Percentiles rank a stretch among this genome's conserved stretches.
phyloP scores from a whole-genome alignment of 2,888 invertebrate genomes.

The Helleia helle region DNA sequence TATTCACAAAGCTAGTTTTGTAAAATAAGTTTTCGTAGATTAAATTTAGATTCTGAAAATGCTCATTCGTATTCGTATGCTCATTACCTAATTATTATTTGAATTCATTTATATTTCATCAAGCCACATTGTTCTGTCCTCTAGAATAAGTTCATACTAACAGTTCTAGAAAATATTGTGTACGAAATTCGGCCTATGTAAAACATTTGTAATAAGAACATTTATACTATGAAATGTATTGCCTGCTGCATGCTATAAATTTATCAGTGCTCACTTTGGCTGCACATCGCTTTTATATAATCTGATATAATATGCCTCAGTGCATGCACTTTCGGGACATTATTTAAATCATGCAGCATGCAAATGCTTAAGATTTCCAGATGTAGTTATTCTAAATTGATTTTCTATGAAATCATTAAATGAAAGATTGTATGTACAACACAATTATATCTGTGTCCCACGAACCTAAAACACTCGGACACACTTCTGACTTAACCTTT shows the following conservation, averaged over 20 bases:
- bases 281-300: conserved; percentile 21
- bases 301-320: conserved; percentile 29
- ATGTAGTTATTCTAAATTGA: conserved; percentile 22
- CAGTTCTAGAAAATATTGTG: conserved; percentile 10
- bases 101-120: conserved; percentile 28
- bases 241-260: conserved; percentile 66
- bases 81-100: conserved; percentile 27
- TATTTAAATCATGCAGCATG: conserved; percentile 66
- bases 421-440: conserved; percentile 15
- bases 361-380: conserved; percentile 53
- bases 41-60: conserved; percentile 35
- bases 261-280: conserved; percentile 30
- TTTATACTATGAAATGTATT: conserved; percentile 33
- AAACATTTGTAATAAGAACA: conserved; percentile 16
- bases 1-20: conserved; percentile 45
- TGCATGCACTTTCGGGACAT: conserved; percentile 45
- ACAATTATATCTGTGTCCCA: conserved; percentile 26
- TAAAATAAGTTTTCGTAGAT: conserved; percentile 44
- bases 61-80: conserved; percentile 41
- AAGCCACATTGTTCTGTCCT: conserved; percentile 33
- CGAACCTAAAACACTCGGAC: conserved; percentile 34
- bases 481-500: conserved; percentile 26
- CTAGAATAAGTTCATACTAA: conserved; percentile 30
- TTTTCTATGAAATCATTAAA: conserved; percentile 3
- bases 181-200: conserved; percentile 10